These are phyloP conservation scores for Eurytoma adleriae DNA, from an alignment of 2,888 invertebrate species.

Conservation along the genomic window DNA sequence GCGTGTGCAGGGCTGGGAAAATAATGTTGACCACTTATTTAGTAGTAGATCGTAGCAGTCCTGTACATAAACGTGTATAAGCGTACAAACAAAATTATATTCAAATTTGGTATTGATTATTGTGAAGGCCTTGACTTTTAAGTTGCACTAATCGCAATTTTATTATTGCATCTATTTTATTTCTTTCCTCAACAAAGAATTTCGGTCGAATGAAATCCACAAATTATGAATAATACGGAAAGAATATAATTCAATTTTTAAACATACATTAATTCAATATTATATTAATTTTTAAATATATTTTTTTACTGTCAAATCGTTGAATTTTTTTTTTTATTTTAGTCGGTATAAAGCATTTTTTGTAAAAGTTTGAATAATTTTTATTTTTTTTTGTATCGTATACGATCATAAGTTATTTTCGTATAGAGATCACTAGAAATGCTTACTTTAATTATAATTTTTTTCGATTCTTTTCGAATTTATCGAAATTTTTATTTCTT, in stretches of 20 bases:
- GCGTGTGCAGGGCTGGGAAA: conserved; percentile 62
- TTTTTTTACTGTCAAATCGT: too few relatives aligned
- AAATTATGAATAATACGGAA: neutral
- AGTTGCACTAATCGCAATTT: conserved; percentile 26
- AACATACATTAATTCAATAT: conserved; percentile 9
- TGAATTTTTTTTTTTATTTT: too few relatives aligned
- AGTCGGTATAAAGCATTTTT: too few relatives aligned
- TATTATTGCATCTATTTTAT: conserved; percentile 14
- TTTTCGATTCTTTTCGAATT: neutral
- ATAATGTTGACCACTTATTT: conserved; percentile 58
- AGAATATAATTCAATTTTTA: neutral
- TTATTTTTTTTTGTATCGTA: conserved; percentile 6
- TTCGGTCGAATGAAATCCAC: neutral
- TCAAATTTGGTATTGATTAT: conserved; percentile 32
- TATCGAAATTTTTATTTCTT: conserved; percentile 38
- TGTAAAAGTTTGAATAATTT: neutral
- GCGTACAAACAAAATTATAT: conserved; percentile 42
- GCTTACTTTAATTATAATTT: too few relatives aligned
- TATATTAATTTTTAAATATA: neutral
- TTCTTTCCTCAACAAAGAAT: neutral
- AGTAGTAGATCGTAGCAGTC: conserved; percentile 66
- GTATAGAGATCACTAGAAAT: too few relatives aligned
- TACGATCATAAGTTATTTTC: too few relatives aligned
- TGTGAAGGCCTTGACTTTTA: conserved; percentile 34
- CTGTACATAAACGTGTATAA: conserved; percentile 62